Evolutionary conservation across 2,797 vertebrate species (phyloP).

Genomic region (Neopelma chrysocephalum): DNA sequence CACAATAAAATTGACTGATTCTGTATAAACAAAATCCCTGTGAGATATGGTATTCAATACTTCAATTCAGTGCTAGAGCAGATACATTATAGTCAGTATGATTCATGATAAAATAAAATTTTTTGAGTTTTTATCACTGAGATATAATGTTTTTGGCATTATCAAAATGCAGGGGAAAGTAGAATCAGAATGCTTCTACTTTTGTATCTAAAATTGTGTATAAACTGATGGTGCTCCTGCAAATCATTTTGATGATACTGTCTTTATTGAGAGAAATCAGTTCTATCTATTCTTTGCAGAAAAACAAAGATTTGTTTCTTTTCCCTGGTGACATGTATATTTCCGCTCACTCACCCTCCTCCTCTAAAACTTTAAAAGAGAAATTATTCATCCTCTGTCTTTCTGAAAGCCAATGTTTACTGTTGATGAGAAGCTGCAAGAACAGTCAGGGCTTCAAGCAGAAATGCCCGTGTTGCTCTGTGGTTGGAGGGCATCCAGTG

Average conservation of each 20-base stretch:
- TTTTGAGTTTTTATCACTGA: neutral
- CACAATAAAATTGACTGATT: neutral
- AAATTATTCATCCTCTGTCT: neutral
- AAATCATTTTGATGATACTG: constrained; percentile 39
- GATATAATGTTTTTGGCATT: constrained; percentile 21
- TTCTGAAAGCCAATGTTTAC: neutral
- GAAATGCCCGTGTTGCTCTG: neutral
- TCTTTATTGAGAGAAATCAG: constrained; percentile 32
- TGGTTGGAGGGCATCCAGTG: neutral
- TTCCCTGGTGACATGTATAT: neutral
- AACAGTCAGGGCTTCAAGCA: neutral
- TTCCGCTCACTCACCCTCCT: neutral
- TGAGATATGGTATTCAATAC: neutral
- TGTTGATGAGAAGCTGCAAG: neutral
- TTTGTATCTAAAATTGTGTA: constrained; percentile 24
- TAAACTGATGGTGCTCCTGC: constrained; percentile 2
- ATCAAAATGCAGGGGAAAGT: constrained; percentile 41
- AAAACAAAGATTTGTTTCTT: constrained; percentile 40
- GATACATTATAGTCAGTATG: neutral
- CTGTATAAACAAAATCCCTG: constrained; percentile 7
- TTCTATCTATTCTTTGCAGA: neutral
- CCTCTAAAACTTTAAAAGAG: neutral
- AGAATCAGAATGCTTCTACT: neutral
- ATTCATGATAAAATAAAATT: constrained; percentile 44
- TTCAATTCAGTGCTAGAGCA: neutral